These are phyloP conservation scores for Diabrotica virgifera DNA, from an alignment of 1,140 invertebrate genomes.

Conservation along the genomic window DNA sequence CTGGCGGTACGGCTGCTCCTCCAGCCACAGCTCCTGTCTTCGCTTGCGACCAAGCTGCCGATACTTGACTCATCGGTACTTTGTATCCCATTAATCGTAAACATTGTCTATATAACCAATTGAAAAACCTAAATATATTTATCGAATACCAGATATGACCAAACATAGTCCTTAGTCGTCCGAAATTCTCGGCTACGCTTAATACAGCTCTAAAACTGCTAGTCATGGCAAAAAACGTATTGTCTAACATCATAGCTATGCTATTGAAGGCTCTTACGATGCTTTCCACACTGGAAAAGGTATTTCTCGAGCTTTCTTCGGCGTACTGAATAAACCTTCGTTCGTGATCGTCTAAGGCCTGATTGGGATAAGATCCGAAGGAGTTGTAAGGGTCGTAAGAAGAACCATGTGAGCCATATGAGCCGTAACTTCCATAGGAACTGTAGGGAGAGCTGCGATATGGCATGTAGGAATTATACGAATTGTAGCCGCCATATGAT, in stretches of 20 bases:
- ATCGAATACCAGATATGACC: slow-evolving; percentile 81
- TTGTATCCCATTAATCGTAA: slow-evolving; percentile 63
- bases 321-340: slow-evolving; percentile 79
- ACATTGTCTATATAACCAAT: slow-evolving; percentile 76
- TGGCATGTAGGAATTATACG: slow-evolving; percentile 7
- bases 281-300: slow-evolving; percentile 93
- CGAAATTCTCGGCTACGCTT: slow-evolving; percentile 93
- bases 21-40: slow-evolving; percentile 53
- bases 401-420: slow-evolving; percentile 42
- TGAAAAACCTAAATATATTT: slow-evolving; percentile 73
- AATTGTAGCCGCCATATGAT: slow-evolving; percentile 17
- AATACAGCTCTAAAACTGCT: slow-evolving; percentile 93
- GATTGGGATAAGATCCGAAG: slow-evolving; percentile 47
- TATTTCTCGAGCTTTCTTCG: slow-evolving; percentile 84
- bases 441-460: slow-evolving; percentile 7
- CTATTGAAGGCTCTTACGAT: slow-evolving; percentile 88
- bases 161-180: slow-evolving; percentile 76
- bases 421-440: slow-evolving; percentile 35
- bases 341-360: slow-evolving; percentile 58
- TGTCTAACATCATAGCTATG: slow-evolving; percentile 94
- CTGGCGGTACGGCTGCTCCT: slow-evolving; percentile 46
- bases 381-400: slow-evolving; percentile 41
- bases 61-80: slow-evolving; percentile 34
- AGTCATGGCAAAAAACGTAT: slow-evolving; percentile 91
- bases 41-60: slow-evolving; percentile 58